phyloP scores from a whole-genome alignment of 92 coral and sea anemone genomes.

The Porites cylindrica region DNA sequence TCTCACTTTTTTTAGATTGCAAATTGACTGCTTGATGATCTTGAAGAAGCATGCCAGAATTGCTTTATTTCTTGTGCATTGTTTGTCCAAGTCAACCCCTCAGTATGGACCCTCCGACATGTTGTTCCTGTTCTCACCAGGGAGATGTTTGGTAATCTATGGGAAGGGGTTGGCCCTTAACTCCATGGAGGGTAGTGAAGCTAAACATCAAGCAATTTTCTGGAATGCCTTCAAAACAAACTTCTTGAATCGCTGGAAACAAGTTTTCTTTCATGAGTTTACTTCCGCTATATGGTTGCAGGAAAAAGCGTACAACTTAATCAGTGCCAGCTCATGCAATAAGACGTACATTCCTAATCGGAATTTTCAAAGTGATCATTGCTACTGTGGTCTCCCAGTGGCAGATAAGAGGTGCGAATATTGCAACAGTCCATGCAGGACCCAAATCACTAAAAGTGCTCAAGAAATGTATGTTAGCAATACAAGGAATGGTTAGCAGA shows the following conservation, averaged over 20 bases:
- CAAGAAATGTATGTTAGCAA: conserved; percentile 18
- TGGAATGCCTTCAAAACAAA: conserved; percentile 53
- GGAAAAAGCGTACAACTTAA: conserved; percentile 53
- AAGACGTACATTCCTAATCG: conserved; percentile 54
- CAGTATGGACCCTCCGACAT: conserved; percentile 55
- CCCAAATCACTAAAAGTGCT: conserved; percentile 35
- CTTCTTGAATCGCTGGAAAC: no score
- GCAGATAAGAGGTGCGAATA: conserved; percentile 42
- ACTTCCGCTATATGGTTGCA: conserved; percentile 58
- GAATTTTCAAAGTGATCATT: conserved; percentile 47
- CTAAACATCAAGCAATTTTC: conserved; percentile 58
- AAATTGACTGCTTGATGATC: conserved; percentile 34
- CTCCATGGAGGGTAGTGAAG: conserved; percentile 74
- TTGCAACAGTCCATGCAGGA: conserved; percentile 51
- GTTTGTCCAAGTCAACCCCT: conserved; percentile 48
- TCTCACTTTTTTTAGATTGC: conserved; percentile 60
- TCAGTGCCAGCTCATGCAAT: conserved; percentile 33
- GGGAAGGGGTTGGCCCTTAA: conserved; percentile 59
- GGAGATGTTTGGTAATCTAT: conserved; percentile 49
- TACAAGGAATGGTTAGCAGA: background rate
- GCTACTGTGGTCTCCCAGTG: conserved; percentile 62
- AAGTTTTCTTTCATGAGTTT: conserved; percentile 58
- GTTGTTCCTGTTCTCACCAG: conserved; percentile 58
- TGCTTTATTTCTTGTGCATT: conserved; percentile 40
- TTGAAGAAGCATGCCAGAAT: conserved; percentile 39